Evolutionary conservation across 2,888 invertebrate genomes (phyloP), one percentile per base, ranked within the genome.

Genomic region (Chloroclystis v-ata): DNA sequence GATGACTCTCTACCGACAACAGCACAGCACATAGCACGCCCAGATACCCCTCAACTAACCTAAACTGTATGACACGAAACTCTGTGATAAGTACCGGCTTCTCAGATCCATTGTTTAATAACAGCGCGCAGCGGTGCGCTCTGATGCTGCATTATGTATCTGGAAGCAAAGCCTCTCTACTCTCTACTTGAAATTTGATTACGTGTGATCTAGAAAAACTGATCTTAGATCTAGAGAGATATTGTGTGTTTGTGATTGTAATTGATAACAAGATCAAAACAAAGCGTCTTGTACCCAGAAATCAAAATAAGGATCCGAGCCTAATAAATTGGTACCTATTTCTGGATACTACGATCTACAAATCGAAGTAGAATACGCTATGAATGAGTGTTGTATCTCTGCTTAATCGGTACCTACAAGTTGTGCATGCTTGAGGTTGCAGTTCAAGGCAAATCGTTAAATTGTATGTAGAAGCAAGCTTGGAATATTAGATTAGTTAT

Each of bases 1-100:
- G 77, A 82, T 83, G 72, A 78, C 78, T 76, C 68, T 67, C 61
- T 65, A 64, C 71, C 73, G 72, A 75, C 73, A 73, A 68, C 57
- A 55, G 66, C 49, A 62, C 57, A 58, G 52, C 50, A 56, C 35
- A 56, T 60, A 52, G 57, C 54, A 57, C 37, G 51, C 47, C 35
- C 41, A 42, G 29, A 41, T 39, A 47, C 56, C 58, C 47, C 49
- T 43, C 48, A 49, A 50, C 54, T 2, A 10, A 5, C 38, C 35
- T 72, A 67, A 69, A 52, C 57, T 52, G 49, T 60, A 63, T 67
- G 65, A 60, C 62, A n/a, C 53, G 49, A 52, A 50, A 47, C 57
- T 57, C 53, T 58, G 57, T 59, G 61, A 56, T 50, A 51, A 54
- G 53, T 49, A 54, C 59, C 56, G 58, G 61, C 57, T 49, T 56